Base-by-base conservation (phyloP, 2,797 vertebrate genomes). In the Pampus argenteus region DNA sequence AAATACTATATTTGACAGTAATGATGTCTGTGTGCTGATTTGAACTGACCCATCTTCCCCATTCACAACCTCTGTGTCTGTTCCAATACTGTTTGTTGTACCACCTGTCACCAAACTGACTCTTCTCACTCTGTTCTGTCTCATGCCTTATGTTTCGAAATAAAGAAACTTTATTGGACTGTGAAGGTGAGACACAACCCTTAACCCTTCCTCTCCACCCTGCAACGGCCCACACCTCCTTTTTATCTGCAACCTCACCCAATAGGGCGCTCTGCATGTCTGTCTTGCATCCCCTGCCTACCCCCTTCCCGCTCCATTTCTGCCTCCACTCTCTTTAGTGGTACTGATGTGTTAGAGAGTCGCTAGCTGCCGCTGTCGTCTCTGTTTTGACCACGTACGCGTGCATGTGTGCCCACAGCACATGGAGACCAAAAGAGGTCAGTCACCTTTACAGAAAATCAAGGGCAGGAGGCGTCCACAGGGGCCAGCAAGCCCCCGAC, bases 371-470 rank as follows among this genome's bases (percentile, higher is more conserved):
- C 0, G 1, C 50, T 14, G 22, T 20, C 2, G 0, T 61, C 29
- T 58, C 22, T 13, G 2, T 74, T 71, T 71, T 89, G 71, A 85
- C 52, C 56, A 9, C 1, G 11, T 57, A 29, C 9, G 1, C 42
- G 1, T 58, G 80, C 38, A 0, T 84, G 48, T 89, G 64, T 85
- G 48, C 40, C 88, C 68, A 47, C 90, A 95, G 93, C 78, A 3
- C 91, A 95, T 55, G 95, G 7, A 0, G 97, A 99, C 90, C 98
- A 99, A 89, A 99, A 99, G 92, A 95, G 97, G 73, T 98, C 96
- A 0, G 98, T 99, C 75, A 99, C 98, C 45, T 99, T 99, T 85
- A 99, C 95, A 0, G 97, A 99, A 87, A 93, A 81, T 29, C 96
- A 96, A 76, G 88, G 94, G 0, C 96, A 96, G 69, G 85, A 90